phyloP scores from a whole-genome alignment of 2,888 invertebrate genomes.

The Lamproptera curius region DNA sequence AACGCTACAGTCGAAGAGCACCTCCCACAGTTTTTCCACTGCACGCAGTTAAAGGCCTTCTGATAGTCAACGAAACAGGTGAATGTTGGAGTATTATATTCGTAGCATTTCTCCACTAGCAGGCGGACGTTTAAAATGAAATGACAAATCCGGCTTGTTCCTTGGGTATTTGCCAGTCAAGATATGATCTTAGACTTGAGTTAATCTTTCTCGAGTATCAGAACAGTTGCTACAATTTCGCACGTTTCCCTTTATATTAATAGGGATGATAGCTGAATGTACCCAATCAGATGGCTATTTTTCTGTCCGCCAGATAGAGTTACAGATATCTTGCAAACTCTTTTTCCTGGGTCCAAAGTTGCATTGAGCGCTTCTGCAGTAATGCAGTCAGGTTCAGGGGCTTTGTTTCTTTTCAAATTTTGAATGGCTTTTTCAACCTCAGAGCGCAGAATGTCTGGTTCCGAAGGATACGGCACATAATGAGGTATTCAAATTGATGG shows the following conservation, averaged over 20 bases:
- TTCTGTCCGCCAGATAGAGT: not conserved
- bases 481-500: not conserved
- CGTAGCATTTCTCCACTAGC: conserved; percentile 9
- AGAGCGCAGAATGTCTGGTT: not conserved
- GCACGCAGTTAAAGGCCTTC: conserved; percentile 13
- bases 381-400: not conserved
- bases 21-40: conserved; percentile 6
- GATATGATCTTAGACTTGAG: not conserved
- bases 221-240: not conserved
- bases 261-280: not conserved
- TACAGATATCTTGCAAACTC: not conserved
- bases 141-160: conserved; percentile 3
- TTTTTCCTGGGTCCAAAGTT: not conserved
- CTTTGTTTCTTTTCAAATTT: not conserved
- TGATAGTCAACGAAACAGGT: conserved; percentile 12
- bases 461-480: not conserved
- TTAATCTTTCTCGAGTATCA: not conserved
- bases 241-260: not conserved
- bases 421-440: not conserved
- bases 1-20: not conserved
- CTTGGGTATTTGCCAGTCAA: not conserved
- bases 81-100: conserved; percentile 2
- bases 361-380: not conserved
- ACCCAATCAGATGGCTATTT: not conserved
- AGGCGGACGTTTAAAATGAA: conserved; percentile 9